These are phyloP conservation scores for Phylloscopus collybita DNA, from an alignment of 2,797 vertebrate genomes.

Conservation along the genomic window DNA sequence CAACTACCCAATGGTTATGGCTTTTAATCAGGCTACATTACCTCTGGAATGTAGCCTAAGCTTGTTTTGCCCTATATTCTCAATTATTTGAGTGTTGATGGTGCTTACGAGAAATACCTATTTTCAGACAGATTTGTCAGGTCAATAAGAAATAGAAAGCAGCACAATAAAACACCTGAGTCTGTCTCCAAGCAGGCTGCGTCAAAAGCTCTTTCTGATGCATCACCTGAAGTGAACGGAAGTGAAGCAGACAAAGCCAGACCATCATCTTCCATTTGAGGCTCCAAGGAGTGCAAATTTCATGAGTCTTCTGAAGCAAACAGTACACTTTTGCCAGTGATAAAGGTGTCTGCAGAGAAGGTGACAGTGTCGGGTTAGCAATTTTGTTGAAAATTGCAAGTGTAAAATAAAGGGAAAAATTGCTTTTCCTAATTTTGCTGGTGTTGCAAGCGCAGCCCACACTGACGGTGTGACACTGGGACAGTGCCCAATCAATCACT, in stretches of 20 bases:
- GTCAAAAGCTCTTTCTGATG: neutral
- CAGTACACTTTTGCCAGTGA: neutral
- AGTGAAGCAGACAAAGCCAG: conserved; percentile 20
- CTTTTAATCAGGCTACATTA: neutral
- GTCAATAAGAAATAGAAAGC: neutral
- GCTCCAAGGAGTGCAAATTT: conserved; percentile 32
- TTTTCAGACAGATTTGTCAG: neutral
- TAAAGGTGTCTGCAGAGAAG: neutral
- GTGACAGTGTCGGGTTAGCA: neutral
- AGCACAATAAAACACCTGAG: neutral
- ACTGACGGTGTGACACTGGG: neutral
- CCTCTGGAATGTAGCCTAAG: neutral
- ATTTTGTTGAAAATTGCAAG: neutral
- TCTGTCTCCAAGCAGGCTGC: neutral
- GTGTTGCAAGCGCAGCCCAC: neutral
- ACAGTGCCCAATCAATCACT: neutral
- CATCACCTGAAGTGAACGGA: neutral
- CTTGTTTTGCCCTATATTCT: neutral
- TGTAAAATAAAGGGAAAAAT: neutral
- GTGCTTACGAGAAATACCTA: neutral
- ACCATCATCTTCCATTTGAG: neutral
- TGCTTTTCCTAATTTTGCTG: neutral
- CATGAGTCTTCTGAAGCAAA: conserved; percentile 12
- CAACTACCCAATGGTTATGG: neutral
- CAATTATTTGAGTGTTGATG: neutral